Percentiles rank a stretch among this genome's conserved stretches.
Evolutionary conservation across 2,888 invertebrate species (phyloP).

Genomic region (Napeogenes sylphis): DNA sequence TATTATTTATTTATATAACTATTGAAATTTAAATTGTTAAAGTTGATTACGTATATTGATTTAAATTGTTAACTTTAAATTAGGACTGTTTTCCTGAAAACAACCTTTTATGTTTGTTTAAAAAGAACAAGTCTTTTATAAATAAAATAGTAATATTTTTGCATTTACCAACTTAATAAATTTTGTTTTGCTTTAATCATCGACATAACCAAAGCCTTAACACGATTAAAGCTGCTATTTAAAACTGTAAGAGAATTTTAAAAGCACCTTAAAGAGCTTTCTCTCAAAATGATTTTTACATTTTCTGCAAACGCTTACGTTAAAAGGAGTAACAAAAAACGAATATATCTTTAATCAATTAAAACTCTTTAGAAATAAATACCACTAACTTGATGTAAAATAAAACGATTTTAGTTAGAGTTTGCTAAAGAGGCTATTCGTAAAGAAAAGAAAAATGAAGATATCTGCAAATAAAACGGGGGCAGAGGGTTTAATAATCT

Average conservation of each 20-base stretch:
- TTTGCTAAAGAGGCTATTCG: conserved; percentile 40
- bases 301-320: conserved; percentile 7
- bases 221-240: conserved; percentile 4
- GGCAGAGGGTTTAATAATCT: conserved; percentile 39
- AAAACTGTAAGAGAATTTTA: conserved; percentile 5
- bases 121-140: not conserved
- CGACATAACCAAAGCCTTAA: not conserved
- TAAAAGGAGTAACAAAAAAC: conserved; percentile 3
- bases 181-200: conserved; percentile 3
- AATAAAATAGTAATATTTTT: not conserved
- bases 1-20: not conserved
- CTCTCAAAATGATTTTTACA: conserved; percentile 9
- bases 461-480: conserved; percentile 38
- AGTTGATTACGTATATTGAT: not conserved
- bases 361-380: conserved; percentile 41
- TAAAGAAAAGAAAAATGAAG: conserved; percentile 44
- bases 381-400: conserved; percentile 39
- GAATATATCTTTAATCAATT: conserved; percentile 31
- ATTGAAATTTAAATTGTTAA: not conserved
- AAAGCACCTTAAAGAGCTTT: conserved; percentile 4
- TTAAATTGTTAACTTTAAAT: no score
- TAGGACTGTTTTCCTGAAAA: no score
- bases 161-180: not conserved
- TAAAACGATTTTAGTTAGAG: conserved; percentile 33
- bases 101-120: no score